Evolutionary conservation across 2,797 vertebrate species (phyloP), one percentile per base, ranked within the genome.

Genomic region (Sebastes ruberrimus): DNA sequence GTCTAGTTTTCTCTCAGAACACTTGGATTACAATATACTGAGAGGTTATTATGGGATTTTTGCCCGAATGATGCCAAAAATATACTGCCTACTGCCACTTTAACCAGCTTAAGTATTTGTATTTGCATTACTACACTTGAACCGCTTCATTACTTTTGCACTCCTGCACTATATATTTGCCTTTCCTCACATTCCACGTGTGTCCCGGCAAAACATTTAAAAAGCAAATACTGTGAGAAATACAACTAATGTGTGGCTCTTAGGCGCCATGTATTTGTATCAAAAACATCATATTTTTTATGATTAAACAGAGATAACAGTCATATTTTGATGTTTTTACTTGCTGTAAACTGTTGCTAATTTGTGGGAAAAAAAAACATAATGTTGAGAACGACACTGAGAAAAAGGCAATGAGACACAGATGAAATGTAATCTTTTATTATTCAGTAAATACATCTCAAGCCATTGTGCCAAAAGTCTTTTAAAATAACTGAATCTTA

Each of bases 391-490:
- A 23, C 10, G 7, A 53, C 10, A 3, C 23, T 53, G 27, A 65
- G 27, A 46, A 64, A 71, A 69, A 61, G 32, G 2, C 28, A 55
- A 14, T 2, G 3, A 76, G 28, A 76, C 7, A 11, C 3, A 4
- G 22, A 71, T 64, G 10, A 81, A 86, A 80, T 59, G 6, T 56
- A 14, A 27, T 23, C 38, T 91, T 90, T 89, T 85, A 80, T 91
- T 2, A 64, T 42, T 75, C 72, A 76, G 49, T 57, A 73, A 83
- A 83, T 23, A 77, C 69, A 83, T 68, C 76, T 78, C 49, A 74
- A 62, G 16, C 27, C 49, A 56, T 9, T 62, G 71, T 52, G 8
- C 32, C 74, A 72, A 71, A 76, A 56, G 27, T 68, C 28, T 74
- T 78, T 76, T 7, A 42, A 80, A 84, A 74, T 67, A 60, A 49